These are phyloP conservation scores for Sepioteuthis lessoniana DNA, from an alignment of 2,888 invertebrate genomes.

Conservation along the genomic window DNA sequence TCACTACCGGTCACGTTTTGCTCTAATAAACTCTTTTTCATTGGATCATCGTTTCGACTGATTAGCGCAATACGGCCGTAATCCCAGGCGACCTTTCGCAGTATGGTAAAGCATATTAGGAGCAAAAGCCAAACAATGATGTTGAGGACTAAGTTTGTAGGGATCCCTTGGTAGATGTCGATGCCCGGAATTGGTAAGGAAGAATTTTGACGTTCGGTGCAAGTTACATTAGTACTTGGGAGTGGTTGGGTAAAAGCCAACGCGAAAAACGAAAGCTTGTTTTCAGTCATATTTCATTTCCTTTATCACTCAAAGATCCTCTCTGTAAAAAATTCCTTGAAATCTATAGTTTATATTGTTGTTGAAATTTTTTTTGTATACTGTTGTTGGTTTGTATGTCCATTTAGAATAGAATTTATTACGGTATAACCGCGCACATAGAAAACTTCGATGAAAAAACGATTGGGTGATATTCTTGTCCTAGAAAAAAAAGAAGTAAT, in stretches of 20 bases:
- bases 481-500: too few species aligned
- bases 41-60: background rate
- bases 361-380: background rate
- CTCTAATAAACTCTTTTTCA: background rate
- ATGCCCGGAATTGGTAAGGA: background rate
- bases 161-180: background rate
- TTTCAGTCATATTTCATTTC: background rate
- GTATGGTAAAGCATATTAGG: background rate
- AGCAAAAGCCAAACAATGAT: background rate
- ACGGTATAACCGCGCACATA: background rate
- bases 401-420: background rate
- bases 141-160: background rate
- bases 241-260: too few species aligned
- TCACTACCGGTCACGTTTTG: background rate
- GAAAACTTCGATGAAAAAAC: background rate
- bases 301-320: background rate
- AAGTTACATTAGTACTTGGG: background rate
- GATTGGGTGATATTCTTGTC: background rate
- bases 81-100: background rate
- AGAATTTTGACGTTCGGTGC: background rate
- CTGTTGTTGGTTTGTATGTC: background rate
- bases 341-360: background rate
- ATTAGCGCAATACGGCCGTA: background rate
- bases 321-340: background rate
- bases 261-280: background rate